Conservation (phyloP, 2,797 vertebrate species). For the Acrocephalus scirpaceus region DNA sequence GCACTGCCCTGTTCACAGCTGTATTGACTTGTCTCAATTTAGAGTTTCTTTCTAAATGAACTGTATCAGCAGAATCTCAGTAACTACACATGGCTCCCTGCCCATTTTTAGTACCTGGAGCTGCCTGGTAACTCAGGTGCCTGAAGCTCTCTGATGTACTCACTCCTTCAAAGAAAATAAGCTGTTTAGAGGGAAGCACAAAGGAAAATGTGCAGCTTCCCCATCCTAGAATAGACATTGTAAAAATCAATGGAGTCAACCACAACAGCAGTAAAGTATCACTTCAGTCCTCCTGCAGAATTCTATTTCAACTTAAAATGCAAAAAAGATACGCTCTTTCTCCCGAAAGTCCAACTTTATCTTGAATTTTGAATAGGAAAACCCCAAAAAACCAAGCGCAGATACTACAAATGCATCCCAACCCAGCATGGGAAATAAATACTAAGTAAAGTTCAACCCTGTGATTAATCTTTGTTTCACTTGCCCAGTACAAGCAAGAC, state of each 20-base stretch:
- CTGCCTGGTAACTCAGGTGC: neutral
- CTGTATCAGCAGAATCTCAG: neutral
- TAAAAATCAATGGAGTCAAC: neutral
- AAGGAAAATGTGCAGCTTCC: neutral
- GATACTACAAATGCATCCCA: neutral
- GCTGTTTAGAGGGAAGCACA: neutral
- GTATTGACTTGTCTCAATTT: neutral
- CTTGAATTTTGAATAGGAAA: neutral
- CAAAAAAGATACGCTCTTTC: neutral
- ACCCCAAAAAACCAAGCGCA: neutral
- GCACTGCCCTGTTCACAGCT: neutral
- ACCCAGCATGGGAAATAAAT: neutral
- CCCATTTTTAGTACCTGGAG: neutral
- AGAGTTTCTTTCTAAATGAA: neutral
- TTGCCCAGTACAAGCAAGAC: neutral
- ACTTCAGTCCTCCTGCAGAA: neutral
- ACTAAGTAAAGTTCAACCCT: neutral
- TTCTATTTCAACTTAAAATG: neutral
- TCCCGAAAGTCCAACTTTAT: neutral
- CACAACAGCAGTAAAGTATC: neutral
- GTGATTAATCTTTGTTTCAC: neutral
- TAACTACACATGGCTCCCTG: neutral
- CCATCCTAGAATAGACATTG: neutral
- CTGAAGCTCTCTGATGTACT: neutral
- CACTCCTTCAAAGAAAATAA: neutral